phyloP scores from a whole-genome alignment of 2,113 vertebrate species.

The Syngnathus scovelli region DNA sequence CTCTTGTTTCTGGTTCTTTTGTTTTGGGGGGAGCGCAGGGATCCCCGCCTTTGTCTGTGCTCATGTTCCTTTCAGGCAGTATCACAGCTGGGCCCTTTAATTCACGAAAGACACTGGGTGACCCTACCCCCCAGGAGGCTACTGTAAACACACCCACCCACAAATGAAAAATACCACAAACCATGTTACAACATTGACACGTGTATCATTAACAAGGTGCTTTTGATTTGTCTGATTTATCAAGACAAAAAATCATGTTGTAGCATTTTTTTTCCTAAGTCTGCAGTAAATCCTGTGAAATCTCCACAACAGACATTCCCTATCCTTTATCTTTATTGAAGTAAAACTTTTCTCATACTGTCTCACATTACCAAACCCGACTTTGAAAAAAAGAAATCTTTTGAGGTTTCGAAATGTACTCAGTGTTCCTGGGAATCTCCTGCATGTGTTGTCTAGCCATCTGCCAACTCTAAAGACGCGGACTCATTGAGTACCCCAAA shows the following conservation, averaged over 20 bases:
- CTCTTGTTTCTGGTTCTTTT: conserved; percentile 77
- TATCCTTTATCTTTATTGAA: neutral
- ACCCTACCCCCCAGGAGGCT: conserved; percentile 63
- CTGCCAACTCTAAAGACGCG: conserved; percentile 66
- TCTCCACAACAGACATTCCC: neutral
- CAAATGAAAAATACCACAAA: neutral
- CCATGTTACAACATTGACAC: neutral
- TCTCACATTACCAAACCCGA: neutral
- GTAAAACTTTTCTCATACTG: neutral
- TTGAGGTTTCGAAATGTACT: conserved; percentile 32
- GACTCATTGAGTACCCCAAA: conserved; percentile 58
- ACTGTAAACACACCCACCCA: conserved; percentile 64
- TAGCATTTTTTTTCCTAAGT: neutral
- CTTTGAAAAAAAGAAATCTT: conserved; percentile 19
- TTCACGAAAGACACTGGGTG: conserved; percentile 71
- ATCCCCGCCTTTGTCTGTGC: conserved; percentile 70
- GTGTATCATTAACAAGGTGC: neutral
- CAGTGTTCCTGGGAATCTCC: conserved; percentile 41
- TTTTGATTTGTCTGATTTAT: neutral
- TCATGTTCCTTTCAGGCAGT: conserved; percentile 82
- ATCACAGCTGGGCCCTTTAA: conserved; percentile 90
- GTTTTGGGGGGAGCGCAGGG: conserved; percentile 74
- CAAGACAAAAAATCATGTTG: neutral
- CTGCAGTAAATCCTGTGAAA: neutral
- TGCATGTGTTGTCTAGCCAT: conserved; percentile 61